These are phyloP conservation scores for Rhinolophus ferrumequinum DNA, from an alignment of 2,113 vertebrate genomes.

Conservation along the genomic window DNA sequence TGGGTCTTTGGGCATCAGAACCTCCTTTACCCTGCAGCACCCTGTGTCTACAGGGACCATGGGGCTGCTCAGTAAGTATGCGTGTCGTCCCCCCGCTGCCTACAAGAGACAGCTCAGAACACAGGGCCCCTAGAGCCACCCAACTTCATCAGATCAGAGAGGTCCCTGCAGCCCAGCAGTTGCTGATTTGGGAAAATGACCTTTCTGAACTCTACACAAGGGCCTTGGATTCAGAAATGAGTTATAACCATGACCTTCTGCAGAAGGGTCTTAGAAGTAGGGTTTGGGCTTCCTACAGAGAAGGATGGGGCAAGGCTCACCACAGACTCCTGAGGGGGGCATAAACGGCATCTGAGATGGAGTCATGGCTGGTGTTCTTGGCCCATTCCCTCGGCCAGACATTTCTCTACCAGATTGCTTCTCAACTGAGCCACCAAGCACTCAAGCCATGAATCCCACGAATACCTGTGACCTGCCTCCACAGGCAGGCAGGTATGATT, in stretches of 20 bases:
- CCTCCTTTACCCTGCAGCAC: not conserved
- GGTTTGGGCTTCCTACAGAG: not conserved
- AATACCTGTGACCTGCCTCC: not conserved
- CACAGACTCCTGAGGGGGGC: not conserved
- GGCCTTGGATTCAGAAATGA: not conserved
- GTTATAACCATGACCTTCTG: not conserved
- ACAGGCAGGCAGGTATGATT: not conserved
- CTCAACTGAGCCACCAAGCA: not conserved
- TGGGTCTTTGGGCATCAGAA: not conserved
- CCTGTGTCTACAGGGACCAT: not conserved
- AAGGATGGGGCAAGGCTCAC: not conserved
- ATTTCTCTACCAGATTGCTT: not conserved
- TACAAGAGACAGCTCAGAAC: not conserved
- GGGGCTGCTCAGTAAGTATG: not conserved
- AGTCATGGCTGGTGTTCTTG: not conserved
- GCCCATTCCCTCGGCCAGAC: not conserved
- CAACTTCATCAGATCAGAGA: not conserved
- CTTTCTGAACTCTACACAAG: not conserved
- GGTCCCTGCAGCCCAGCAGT: not conserved
- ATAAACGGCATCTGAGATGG: not conserved
- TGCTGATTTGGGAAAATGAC: not conserved
- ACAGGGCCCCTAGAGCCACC: not conserved
- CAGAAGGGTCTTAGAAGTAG: not conserved
- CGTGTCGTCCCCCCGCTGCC: rapidly evolving
- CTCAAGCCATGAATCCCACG: not conserved